Conservation (phyloP, 2,888 invertebrate genomes). For the Platynereis dumerilii region DNA sequence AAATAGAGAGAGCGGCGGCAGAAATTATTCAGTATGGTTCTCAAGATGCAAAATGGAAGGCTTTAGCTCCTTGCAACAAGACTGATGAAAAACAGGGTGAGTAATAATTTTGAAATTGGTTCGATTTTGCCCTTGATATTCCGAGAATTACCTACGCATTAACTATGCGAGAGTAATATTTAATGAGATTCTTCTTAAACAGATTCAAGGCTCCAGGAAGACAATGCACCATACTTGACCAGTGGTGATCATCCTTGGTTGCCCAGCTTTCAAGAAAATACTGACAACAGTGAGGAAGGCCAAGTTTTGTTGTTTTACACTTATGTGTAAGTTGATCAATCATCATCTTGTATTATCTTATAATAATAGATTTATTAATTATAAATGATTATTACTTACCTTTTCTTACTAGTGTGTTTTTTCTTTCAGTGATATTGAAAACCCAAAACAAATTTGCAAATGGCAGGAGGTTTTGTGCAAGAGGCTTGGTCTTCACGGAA, state of each 20-base stretch:
- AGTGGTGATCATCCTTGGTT: too few relatives aligned
- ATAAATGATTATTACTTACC: too few relatives aligned
- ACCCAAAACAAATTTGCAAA: conserved; percentile 12
- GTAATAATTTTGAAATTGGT: background rate
- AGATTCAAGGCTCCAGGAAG: too few relatives aligned
- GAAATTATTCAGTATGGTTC: conserved; percentile 10
- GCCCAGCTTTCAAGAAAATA: background rate
- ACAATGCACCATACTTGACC: too few relatives aligned
- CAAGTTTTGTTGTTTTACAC: conserved; percentile 12
- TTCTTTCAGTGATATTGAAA: conserved; percentile 14
- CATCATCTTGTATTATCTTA: too few relatives aligned
- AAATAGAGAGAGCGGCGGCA: conserved; percentile 1
- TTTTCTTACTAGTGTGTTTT: too few relatives aligned
- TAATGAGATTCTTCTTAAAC: background rate
- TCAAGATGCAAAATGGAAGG: conserved; percentile 22
- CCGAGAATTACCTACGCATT: too few relatives aligned
- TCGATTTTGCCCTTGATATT: conserved; percentile 1
- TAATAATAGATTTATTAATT: too few relatives aligned
- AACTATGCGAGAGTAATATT: too few relatives aligned
- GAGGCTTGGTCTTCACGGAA: conserved; percentile 23
- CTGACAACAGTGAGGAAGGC: background rate
- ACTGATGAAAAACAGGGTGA: background rate
- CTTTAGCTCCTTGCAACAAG: background rate
- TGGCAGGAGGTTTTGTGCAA: conserved; percentile 24
- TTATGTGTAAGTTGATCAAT: too few relatives aligned